Base-by-base conservation (phyloP, 2,888 invertebrate genomes). In the Archips xylosteana region DNA sequence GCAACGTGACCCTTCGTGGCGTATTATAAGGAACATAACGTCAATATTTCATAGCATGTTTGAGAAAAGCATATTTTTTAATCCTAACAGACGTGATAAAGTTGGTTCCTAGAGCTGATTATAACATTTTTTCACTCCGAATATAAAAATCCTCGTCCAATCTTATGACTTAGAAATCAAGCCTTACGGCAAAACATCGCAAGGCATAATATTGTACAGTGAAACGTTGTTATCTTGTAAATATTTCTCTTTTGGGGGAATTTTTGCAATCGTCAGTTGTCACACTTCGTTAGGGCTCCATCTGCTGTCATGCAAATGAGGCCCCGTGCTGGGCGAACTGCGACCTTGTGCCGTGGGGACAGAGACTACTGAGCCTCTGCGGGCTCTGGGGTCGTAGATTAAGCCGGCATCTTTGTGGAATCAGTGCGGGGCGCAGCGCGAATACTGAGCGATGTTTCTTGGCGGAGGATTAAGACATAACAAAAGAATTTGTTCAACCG, bases 301-400 rank as follows among this genome's bases (percentile, higher is more conserved):
- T 63, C 63, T 63, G 63, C 32, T 47, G n/a, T 36, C 45, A 63
- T 63, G 63, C 47, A 63, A 63, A 63, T 63, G 63, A 63, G 63
- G 15, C 23, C 8, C 12, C 8, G 32, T 47, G 63, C 45, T 12
- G 13, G 6, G 63, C 32, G 0, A n/a, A 34, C 8, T 9, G 63
- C 34, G 32, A 45, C 32, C 60, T 13, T 36, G 2, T 60, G 34
- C 60, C 60, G 34, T 2, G 36, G 39, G 2, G 2, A 34, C 39
- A 60, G 9, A 12, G 59, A 10, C 5, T 45, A 23, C 10, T 4
- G 15, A 9, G 15, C 12, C 2, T 5, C 15, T 23, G 15, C 10
- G 42, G 15, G 3, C 42, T 12, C 61, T 34, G 42, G 42, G 62
- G 42, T 39, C 23, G 10, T 15, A 62, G 62, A 42, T 42, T 62